Conservation (phyloP, 1,140 invertebrate species). For the Drosophila guanche region DNA sequence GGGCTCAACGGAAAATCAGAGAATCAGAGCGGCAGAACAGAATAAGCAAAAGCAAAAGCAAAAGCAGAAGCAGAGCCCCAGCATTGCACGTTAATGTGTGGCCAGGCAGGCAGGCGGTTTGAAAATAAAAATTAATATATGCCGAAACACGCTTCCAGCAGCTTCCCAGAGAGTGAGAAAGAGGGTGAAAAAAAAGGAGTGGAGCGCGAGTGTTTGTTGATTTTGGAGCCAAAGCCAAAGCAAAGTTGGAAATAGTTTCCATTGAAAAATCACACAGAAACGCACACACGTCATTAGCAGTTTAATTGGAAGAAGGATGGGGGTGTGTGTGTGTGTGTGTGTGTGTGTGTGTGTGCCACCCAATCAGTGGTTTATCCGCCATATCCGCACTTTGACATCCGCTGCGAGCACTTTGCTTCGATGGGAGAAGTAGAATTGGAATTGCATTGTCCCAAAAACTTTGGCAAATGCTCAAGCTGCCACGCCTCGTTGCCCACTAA, state of each 20-base stretch:
- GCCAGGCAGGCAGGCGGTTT: slow-evolving; percentile 20
- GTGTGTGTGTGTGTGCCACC: background rate
- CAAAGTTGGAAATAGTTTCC: slow-evolving; percentile 73
- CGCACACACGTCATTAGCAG: slow-evolving; percentile 22
- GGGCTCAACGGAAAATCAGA: slow-evolving; percentile 8
- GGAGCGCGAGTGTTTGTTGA: slow-evolving; percentile 56
- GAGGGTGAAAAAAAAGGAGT: background rate
- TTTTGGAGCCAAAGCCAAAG: slow-evolving; percentile 46
- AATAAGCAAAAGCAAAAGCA: slow-evolving; percentile 20
- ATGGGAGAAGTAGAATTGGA: background rate
- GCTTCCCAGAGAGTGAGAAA: slow-evolving; percentile 38
- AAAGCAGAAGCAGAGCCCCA: slow-evolving; percentile 21
- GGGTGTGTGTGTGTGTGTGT: background rate
- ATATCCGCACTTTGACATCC: slow-evolving; percentile 3
- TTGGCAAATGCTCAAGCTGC: slow-evolving; percentile 20
- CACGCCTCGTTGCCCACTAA: slow-evolving; percentile 36
- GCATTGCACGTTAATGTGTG: slow-evolving; percentile 64
- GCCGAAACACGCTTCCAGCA: slow-evolving; percentile 65
- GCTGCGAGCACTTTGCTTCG: background rate
- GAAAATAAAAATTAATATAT: slow-evolving; percentile 81
- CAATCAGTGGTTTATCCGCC: slow-evolving; percentile 4
- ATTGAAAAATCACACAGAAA: slow-evolving; percentile 46
- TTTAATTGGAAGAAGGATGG: slow-evolving; percentile 41
- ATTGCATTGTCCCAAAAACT: slow-evolving; percentile 30
- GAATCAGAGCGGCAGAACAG: slow-evolving; percentile 5